Conservation (phyloP, 2,113 vertebrate species). For the Nesogale talazaci region DNA sequence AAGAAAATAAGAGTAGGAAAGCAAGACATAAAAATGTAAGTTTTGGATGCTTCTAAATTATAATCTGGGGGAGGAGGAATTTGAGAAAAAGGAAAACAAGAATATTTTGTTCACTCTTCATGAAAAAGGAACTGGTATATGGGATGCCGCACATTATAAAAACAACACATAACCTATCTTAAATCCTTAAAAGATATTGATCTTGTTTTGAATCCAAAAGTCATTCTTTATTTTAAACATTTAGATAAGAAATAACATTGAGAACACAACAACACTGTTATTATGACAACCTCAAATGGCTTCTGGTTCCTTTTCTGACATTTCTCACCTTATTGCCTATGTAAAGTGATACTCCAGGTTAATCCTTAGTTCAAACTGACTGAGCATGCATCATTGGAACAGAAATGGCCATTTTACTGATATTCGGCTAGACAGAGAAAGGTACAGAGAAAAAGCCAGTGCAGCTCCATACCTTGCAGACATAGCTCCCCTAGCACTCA, state of each 20-base stretch:
- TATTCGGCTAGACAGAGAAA: background rate
- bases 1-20: background rate
- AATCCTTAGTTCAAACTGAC: constrained; percentile 33
- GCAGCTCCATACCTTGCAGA: constrained; percentile 65
- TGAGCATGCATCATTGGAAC: constrained; percentile 24
- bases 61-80: background rate
- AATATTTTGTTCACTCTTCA: constrained; percentile 15
- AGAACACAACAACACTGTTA: background rate
- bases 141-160: constrained; percentile 39
- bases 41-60: background rate
- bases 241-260: constrained; percentile 17
- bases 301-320: background rate
- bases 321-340: background rate
- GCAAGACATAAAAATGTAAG: background rate
- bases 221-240: background rate
- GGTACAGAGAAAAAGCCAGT: constrained; percentile 11
- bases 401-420: constrained; percentile 15
- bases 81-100: constrained; percentile 6
- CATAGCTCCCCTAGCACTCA: constrained; percentile 59
- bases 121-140: constrained; percentile 40
- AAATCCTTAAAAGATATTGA: constrained; percentile 3
- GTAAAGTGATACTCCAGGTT: constrained; percentile 18
- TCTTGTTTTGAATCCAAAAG: constrained; percentile 21
- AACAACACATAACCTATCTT: background rate
- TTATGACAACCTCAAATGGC: background rate